A percentile compares a stretch with the other conserved stretches of the same genome.
phyloP scores from a whole-genome alignment of 2,797 vertebrate species.

The Lemur catta region DNA sequence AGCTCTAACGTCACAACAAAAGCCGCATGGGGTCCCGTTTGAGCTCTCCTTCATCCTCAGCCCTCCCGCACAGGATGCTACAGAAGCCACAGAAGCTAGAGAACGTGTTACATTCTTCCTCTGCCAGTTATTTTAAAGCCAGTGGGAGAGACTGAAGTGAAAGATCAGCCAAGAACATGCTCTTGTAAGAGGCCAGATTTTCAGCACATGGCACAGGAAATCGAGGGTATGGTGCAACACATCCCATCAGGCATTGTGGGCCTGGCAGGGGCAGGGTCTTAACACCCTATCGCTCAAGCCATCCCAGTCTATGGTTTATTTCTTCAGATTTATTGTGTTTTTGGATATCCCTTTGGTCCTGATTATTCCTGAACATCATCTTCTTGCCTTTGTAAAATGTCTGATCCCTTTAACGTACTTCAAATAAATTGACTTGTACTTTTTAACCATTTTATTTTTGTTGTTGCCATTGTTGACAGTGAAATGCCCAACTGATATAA shows the following conservation, averaged over 20 bases:
- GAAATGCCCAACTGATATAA: not conserved
- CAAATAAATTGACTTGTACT: not conserved
- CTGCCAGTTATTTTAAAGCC: not conserved
- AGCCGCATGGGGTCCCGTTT: rapidly evolving
- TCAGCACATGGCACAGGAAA: not conserved
- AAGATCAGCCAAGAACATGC: not conserved
- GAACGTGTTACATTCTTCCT: not conserved
- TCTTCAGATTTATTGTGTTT: not conserved
- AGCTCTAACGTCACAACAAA: not conserved
- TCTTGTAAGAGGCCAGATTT: not conserved
- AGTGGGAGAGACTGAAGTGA: not conserved
- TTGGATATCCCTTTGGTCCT: not conserved
- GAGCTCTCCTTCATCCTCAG: not conserved
- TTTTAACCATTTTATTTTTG: not conserved
- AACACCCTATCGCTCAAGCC: not conserved
- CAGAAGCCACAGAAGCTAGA: not conserved
- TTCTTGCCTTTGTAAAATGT: not conserved
- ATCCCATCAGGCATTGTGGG: not conserved
- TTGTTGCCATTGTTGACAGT: not conserved
- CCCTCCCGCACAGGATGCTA: not conserved
- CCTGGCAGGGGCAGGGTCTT: rapidly evolving
- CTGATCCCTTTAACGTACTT: not conserved
- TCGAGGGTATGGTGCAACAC: not conserved
- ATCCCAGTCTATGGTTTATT: not conserved
- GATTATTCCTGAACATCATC: not conserved